phyloP scores from a whole-genome alignment of 2,113 vertebrate genomes.

The Ciconia stormi region DNA sequence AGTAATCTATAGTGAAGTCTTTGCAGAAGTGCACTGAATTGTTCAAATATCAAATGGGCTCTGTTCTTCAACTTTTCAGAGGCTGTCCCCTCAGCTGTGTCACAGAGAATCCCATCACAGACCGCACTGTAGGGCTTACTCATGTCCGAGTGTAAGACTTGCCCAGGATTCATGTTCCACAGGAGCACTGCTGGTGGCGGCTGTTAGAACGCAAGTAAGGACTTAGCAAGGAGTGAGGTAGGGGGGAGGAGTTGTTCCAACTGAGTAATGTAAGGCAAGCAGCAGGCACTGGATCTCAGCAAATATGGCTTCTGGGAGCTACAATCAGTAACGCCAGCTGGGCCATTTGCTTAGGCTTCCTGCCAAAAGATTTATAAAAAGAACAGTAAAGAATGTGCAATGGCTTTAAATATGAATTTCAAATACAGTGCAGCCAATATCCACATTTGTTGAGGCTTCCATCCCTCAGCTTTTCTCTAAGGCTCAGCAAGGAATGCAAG shows the following conservation, averaged over 20 bases:
- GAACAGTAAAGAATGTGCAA: conserved; percentile 56
- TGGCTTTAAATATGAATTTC: conserved; percentile 42
- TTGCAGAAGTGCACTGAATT: neutral
- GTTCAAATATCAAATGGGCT: neutral
- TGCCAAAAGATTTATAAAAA: conserved; percentile 61
- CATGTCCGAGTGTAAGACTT: neutral
- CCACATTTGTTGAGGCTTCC: conserved; percentile 38
- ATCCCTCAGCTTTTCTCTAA: conserved; percentile 30
- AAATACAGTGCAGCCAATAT: conserved; percentile 42
- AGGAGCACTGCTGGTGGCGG: neutral
- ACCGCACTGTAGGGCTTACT: neutral
- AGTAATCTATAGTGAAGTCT: neutral
- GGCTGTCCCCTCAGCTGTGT: neutral
- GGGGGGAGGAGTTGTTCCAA: neutral
- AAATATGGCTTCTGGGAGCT: conserved; percentile 39
- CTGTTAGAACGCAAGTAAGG: neutral
- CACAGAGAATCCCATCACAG: neutral
- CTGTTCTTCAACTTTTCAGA: neutral
- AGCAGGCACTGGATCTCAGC: conserved; percentile 9
- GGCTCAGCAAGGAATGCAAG: conserved; percentile 35
- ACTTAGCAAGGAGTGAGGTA: neutral
- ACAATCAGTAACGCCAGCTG: conserved; percentile 49
- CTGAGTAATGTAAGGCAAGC: conserved; percentile 12
- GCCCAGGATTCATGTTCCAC: neutral
- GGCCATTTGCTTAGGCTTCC: conserved; percentile 58